These are phyloP conservation scores for Ectropis crepuscularia DNA, from an alignment of 2,888 invertebrate genomes.

Conservation along the genomic window DNA sequence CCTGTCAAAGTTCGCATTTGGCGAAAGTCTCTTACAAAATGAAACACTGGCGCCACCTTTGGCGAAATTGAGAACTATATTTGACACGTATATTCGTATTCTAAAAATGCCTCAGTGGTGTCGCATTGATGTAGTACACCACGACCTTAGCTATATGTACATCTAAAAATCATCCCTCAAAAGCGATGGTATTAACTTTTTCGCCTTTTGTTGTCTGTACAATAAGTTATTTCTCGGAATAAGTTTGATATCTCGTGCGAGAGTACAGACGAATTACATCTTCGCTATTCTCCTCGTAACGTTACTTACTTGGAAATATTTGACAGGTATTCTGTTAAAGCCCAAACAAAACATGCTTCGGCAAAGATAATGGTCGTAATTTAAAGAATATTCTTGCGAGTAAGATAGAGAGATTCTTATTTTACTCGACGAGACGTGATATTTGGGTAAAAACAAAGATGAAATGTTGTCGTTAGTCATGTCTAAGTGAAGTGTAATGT, in stretches of 20 bases:
- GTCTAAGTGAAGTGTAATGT: too few relatives aligned
- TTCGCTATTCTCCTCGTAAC: slow-evolving; percentile 10
- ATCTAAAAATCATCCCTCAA: slow-evolving; percentile 28
- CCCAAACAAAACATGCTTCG: not conserved
- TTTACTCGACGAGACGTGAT: too few relatives aligned
- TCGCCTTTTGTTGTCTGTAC: slow-evolving; percentile 24
- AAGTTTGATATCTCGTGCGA: slow-evolving; percentile 15
- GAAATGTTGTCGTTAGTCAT: too few relatives aligned
- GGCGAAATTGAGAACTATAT: too few relatives aligned
- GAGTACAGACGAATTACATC: slow-evolving; percentile 12
- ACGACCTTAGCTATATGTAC: too few relatives aligned
- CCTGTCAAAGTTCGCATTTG: too few relatives aligned
- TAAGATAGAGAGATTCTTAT: not conserved
- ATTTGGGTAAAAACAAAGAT: too few relatives aligned
- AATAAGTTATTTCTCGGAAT: slow-evolving; percentile 24
- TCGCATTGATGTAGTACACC: too few relatives aligned
- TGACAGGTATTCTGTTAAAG: slow-evolving; percentile 14
- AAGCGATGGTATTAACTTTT: slow-evolving; percentile 22
- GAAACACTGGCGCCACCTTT: too few relatives aligned
- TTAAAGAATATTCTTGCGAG: not conserved
- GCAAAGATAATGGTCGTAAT: not conserved
- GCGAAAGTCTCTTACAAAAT: too few relatives aligned
- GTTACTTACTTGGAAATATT: slow-evolving; percentile 18
- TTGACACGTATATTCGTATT: too few relatives aligned
- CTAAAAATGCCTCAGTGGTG: too few relatives aligned